Evolutionary conservation across 2,113 vertebrate genomes (phyloP), one percentile per base, ranked within the genome.

Genomic region (Rhinopomastus cyanomelas): DNA sequence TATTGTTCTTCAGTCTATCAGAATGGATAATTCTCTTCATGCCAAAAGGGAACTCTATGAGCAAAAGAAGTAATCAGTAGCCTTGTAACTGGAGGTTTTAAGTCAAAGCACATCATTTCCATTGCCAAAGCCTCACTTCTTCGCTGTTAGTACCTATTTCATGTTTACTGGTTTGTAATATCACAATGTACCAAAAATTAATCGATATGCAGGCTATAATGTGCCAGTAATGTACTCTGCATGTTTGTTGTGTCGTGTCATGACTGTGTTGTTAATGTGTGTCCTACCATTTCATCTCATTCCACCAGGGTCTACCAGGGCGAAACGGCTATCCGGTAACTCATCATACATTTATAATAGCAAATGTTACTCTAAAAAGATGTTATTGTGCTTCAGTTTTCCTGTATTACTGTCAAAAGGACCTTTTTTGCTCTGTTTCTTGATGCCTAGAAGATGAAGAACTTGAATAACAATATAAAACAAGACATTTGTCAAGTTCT

Each of bases 281-380:
- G 91, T 96, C 85, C 5, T 95, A 91, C 89, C 87, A 94, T 97
- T 97, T 97, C 93, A 96, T 96, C 90, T 97, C 92, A 95, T 96
- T 94, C 81, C 89, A 92, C 94, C 93, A 96, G 96, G 95, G 96
- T 92, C 95, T 94, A 78, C 95, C 95, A 96, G 96, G 95, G 93
- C 85, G 92, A 96, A 96, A 96, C 95, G 95, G 94, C 95, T 96
- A 95, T 77, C 93, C 90, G 90, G 95, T 96, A 97, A 97, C 59
- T 91, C 64, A 87, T 81, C 60, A 23, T 88, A 25, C 90, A 27
- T 95, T 93, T 95, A 75, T 88, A 80, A 81, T 30, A 91, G 95
- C 75, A 10, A 88, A n/a, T 42, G 19, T 76, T 68, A 52, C 66
- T 94, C 36, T 85, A 61, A 90, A 89, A 62, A 87, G 18, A 39